Conservation (phyloP, 1,140 invertebrate genomes). For the Drosophila kohkoa region DNA sequence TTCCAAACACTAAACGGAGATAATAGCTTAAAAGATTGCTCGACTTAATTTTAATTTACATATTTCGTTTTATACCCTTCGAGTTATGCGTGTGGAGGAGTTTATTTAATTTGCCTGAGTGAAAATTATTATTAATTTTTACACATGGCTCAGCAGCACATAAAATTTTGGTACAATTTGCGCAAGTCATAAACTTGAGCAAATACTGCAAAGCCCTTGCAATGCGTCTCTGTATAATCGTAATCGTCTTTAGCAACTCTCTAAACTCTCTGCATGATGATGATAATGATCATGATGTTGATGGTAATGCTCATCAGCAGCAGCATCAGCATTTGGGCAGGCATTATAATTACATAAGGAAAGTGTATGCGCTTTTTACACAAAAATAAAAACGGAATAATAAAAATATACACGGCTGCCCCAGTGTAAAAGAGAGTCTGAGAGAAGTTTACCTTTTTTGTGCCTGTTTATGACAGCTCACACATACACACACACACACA, state of each 20-base stretch:
- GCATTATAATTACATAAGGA: conserved; percentile 78
- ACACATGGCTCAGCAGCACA: conserved; percentile 66
- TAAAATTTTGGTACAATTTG: conserved; percentile 68
- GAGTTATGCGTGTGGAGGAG: not conserved
- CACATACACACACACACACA: conserved; percentile 22
- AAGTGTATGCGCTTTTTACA: conserved; percentile 61
- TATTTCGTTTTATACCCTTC: conserved; percentile 36
- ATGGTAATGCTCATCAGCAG: conserved; percentile 22
- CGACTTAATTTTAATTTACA: conserved; percentile 25
- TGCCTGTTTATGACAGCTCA: conserved; percentile 74
- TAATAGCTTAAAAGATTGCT: conserved; percentile 1
- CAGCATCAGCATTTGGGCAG: conserved; percentile 60
- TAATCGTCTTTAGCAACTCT: conserved; percentile 31
- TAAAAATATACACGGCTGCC: conserved; percentile 41
- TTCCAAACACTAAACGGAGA: not conserved
- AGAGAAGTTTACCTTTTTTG: conserved; percentile 63
- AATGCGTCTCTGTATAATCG: conserved; percentile 24
- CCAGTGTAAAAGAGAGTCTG: conserved; percentile 12
- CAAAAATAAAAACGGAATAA: conserved; percentile 68
- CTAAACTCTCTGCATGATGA: conserved; percentile 12
- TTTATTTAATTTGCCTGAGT: conserved; percentile 70
- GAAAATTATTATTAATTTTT: conserved; percentile 75
- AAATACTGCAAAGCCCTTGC: conserved; percentile 52
- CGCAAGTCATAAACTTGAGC: conserved; percentile 67
- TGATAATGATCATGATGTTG: conserved; percentile 9